A percentile compares a stretch with the other conserved stretches of the same genome.
These are phyloP conservation scores for Apotomis betuletana DNA, from an alignment of 2,888 invertebrate genomes.

Conservation along the genomic window DNA sequence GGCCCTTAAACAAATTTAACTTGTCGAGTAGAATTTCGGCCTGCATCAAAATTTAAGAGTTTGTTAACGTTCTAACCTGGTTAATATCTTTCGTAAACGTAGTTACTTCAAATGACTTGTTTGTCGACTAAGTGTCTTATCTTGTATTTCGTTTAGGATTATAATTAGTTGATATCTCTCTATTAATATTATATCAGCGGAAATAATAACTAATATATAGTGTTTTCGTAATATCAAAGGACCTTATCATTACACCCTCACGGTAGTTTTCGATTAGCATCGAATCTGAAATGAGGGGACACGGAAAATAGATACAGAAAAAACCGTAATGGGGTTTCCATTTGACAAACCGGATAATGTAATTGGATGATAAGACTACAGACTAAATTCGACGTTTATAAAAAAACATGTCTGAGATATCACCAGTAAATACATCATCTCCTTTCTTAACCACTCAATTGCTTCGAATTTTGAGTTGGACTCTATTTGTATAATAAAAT, in stretches of 20 bases:
- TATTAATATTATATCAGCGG: background rate
- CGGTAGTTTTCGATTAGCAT: slow-evolving; percentile 8
- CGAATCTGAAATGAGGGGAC: slow-evolving; percentile 22
- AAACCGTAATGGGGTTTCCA: slow-evolving; percentile 21
- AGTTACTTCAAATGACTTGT: too few species aligned
- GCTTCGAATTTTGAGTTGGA: too few species aligned
- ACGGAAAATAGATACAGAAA: background rate
- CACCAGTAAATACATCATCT: too few species aligned
- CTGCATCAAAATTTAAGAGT: too few species aligned
- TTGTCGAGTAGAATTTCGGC: slow-evolving; percentile 4
- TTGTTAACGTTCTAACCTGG: too few species aligned
- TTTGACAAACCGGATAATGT: slow-evolving; percentile 28
- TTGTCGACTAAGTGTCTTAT: background rate
- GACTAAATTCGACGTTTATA: too few species aligned
- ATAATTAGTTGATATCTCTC: background rate
- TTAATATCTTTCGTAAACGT: too few species aligned
- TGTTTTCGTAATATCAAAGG: background rate
- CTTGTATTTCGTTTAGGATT: background rate
- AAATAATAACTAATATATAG: background rate
- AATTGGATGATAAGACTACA: slow-evolving; percentile 7
- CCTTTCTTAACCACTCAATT: too few species aligned
- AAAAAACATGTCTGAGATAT: too few species aligned
- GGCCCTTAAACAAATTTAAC: slow-evolving; percentile 10
- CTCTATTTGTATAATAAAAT: too few species aligned
- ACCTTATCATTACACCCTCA: background rate